Evolutionary conservation across 1,140 invertebrate species (phyloP).

Genomic region (Hirudo medicinalis): DNA sequence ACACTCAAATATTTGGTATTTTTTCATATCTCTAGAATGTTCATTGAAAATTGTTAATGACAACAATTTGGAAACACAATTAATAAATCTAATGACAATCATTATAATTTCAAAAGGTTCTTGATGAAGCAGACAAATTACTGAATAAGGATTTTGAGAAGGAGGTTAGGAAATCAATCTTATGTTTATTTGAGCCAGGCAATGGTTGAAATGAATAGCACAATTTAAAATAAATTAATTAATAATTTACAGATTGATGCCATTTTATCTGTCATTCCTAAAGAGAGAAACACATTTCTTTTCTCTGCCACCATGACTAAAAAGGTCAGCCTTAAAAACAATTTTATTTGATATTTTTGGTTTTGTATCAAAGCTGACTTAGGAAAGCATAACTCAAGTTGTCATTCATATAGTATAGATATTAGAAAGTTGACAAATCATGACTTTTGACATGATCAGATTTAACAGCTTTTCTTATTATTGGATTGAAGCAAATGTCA

Average conservation of each 20-base stretch:
- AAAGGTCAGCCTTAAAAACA: conserved; percentile 53
- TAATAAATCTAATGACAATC: not conserved
- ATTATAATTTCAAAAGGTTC: conserved; percentile 37
- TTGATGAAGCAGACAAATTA: conserved; percentile 67
- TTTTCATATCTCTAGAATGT: not conserved
- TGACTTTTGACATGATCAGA: too few relatives aligned
- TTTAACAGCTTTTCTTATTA: too few relatives aligned
- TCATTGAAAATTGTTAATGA: conserved; percentile 14
- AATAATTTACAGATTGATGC: conserved; percentile 64
- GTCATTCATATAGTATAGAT: too few relatives aligned
- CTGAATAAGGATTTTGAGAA: conserved; percentile 96
- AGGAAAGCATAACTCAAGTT: too few relatives aligned
- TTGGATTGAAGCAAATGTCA: not conserved
- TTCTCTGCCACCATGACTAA: conserved; percentile 98
- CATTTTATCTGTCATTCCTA: conserved; percentile 78
- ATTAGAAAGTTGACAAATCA: too few relatives aligned
- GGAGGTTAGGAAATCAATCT: conserved; percentile 47
- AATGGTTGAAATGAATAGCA: conserved; percentile 3
- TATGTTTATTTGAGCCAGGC: not conserved
- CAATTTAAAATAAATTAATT: not conserved
- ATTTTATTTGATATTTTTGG: not conserved
- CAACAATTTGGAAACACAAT: not conserved
- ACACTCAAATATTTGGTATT: conserved; percentile 48
- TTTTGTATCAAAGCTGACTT: too few relatives aligned
- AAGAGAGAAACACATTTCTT: conserved; percentile 70